Evolutionary conservation across 2,888 invertebrate genomes (phyloP).

Genomic region (Ichneumon xanthorius): DNA sequence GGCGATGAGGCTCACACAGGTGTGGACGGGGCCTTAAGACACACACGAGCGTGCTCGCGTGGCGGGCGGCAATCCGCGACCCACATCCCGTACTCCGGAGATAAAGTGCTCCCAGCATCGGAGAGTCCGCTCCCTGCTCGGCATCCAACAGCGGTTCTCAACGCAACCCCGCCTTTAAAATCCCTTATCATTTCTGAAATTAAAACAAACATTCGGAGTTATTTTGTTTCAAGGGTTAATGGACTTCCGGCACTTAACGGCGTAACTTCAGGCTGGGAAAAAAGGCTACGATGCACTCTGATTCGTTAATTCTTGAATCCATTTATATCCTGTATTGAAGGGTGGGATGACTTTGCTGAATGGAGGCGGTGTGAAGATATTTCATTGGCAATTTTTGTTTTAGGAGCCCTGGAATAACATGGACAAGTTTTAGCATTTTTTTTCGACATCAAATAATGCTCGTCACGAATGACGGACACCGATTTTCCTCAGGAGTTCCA

Average conservation of each 20-base stretch:
- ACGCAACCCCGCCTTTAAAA: slow-evolving; percentile 80
- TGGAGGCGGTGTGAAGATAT: too few species aligned
- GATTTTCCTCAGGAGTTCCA: not conserved
- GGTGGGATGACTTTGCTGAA: too few species aligned
- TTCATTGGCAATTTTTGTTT: too few species aligned
- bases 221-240: not conserved
- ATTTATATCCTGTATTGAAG: not conserved
- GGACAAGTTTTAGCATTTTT: too few species aligned
- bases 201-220: slow-evolving; percentile 2
- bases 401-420: too few species aligned
- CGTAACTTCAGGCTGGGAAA: not conserved
- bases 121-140: slow-evolving; percentile 77
- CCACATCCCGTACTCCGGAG: slow-evolving; percentile 82
- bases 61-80: slow-evolving; percentile 83
- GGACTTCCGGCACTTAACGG: not conserved
- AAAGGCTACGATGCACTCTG: not conserved
- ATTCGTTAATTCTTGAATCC: not conserved
- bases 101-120: slow-evolving; percentile 80
- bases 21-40: slow-evolving; percentile 62
- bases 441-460: too few species aligned
- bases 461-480: not conserved
- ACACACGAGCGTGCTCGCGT: slow-evolving; percentile 77
- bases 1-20: slow-evolving; percentile 22
- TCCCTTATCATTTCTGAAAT: slow-evolving; percentile 25
- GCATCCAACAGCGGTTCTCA: slow-evolving; percentile 80